phyloP scores from a whole-genome alignment of 2,888 invertebrate genomes.

The Synergus umbraculus region DNA sequence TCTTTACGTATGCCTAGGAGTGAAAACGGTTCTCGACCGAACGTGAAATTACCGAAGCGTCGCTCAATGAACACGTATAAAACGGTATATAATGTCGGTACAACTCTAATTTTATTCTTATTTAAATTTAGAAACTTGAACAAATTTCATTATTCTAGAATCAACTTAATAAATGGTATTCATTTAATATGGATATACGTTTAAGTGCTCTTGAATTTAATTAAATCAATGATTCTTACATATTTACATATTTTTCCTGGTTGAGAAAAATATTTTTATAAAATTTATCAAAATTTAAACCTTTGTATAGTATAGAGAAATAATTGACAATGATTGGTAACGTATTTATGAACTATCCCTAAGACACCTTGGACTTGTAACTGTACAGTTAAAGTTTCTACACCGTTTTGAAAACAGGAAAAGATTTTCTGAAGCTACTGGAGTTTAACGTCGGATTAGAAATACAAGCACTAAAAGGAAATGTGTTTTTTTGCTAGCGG shows the following conservation, averaged over 20 bases:
- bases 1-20: conserved; percentile 44
- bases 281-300: no score
- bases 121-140: conserved; percentile 3
- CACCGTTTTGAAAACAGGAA: neutral
- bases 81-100: neutral
- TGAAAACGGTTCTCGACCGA: conserved; percentile 51
- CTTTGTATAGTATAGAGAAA: no score
- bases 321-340: no score
- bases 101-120: conserved; percentile 8
- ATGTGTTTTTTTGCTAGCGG: conserved; percentile 14
- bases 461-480: conserved; percentile 11
- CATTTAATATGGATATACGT: no score
- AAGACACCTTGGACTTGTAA: neutral
- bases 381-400: neutral
- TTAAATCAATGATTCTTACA: no score
- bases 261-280: no score
- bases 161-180: neutral
- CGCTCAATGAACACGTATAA: conserved; percentile 38
- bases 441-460: neutral
- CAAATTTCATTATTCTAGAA: neutral
- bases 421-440: neutral
- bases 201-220: no score
- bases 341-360: no score
- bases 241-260: no score
- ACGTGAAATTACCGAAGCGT: conserved; percentile 51